Evolutionary conservation across 2,113 vertebrate species (phyloP), one percentile per base, ranked within the genome.

Genomic region (Oryzias javanicus): DNA sequence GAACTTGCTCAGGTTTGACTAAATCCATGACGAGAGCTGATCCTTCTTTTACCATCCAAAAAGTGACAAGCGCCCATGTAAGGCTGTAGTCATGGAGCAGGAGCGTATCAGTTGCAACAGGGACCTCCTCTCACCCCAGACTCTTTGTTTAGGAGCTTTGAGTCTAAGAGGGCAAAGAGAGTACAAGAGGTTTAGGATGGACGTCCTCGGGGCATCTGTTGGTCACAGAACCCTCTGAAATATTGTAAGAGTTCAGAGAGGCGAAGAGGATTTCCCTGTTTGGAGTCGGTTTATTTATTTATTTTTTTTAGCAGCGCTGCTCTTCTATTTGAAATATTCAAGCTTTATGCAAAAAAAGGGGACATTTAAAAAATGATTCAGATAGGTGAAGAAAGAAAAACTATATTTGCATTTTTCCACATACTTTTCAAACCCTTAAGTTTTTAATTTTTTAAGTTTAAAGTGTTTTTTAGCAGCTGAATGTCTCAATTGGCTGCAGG

Each of bases 211-310:
- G 68, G 74, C 59, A 51, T 41, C 58, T 80, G 52, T 73, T 69
- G 47, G 76, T 83, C 80, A 70, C 60, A 49, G 55, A 54, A 44
- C 69, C 44, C 56, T 58, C 59, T 60, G 55, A 69, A 47, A 52
- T 70, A 74, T 76, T 70, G 70, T 84, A 76, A 79, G 65, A 71
- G 79, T 86, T 83, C 78, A 86, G 81, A 86, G 80, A 72, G 64
- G 5, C 42, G 63, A 70, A 17, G 22, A 72, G 70, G 79, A 59
- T 64, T 86, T 70, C 70, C 55, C 48, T 74, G 45, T 46, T 19
- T 22, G 35, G 60, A 61, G 35, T 84, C 72, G 55, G 65, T 25
- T 82, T 80, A 22, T 22, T 22, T 3, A 2, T 22, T 22, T 22
- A 2, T 2, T 22, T 78, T 64, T 80, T 71, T 51, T 68, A 79